Evolutionary conservation across 2,113 vertebrate genomes (phyloP), one percentile per base, ranked within the genome.

Genomic region (Bagarius yarrelli): DNA sequence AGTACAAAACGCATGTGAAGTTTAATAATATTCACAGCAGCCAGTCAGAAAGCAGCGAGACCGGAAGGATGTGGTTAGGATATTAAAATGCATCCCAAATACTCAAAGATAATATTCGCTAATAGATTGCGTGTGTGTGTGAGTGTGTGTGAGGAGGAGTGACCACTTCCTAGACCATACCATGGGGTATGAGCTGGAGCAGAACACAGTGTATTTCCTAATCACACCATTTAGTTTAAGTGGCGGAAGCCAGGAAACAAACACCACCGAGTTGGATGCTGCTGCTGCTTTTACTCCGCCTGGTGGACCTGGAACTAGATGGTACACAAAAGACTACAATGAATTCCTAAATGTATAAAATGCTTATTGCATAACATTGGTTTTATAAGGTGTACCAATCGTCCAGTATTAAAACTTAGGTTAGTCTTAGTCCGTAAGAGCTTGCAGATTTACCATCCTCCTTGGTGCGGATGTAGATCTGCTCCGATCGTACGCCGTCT

Each of bases 191-290:
- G 96, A 95, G 88, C 97, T 96, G 0, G 98, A 98, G 90, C 97
- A 99, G 95, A 98, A 98, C 78, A 99, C 95, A 0, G 96, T 99
- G 92, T 99, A 99, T 91, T 98, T 99, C 83, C 96, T 92, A 91
- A 99, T 99, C 86, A 99, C 90, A 84, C 98, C 98, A 0, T 99
- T 99, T 87, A 98, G 91, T 91, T 99, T 99, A 87, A 97, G 93
- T 0, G 98, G 98, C 56, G 97, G 97, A 0, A 99, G 94, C 97
- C 98, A 99, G 67, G 98, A 99, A 32, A 99, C 97, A 0, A 96
- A 99, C 80, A 99, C 97, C 0, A 94, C 96, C 11, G 96, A 96
- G 85, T 94, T 95, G 0, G 96, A 95, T 84, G 97, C 95, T 0
- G 96, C 96, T 0, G 96, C 97, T 0, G 97, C 97, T 90, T 99